These are phyloP conservation scores for Mus caroli DNA, from an alignment of 2,797 vertebrate genomes.

Conservation along the genomic window DNA sequence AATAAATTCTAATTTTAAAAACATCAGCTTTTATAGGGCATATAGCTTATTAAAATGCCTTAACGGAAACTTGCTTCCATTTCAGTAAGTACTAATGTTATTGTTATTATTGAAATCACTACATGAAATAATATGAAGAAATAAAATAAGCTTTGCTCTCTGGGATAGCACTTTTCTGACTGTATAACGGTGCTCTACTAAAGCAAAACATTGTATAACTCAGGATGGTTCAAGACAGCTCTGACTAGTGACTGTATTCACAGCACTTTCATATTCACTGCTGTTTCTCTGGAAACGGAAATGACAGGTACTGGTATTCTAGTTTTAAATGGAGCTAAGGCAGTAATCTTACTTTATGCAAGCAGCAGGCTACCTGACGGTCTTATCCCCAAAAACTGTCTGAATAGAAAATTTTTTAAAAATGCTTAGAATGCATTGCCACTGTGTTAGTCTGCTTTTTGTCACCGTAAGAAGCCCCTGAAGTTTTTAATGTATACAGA, in stretches of 20 bases:
- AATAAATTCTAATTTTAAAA: slow-evolving; percentile 64
- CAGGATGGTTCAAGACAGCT: slow-evolving; percentile 41
- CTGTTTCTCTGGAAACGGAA: slow-evolving; percentile 57
- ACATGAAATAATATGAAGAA: slow-evolving; percentile 22
- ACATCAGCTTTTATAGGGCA: slow-evolving; percentile 20
- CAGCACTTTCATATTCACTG: slow-evolving; percentile 31
- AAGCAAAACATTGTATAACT: slow-evolving; percentile 48
- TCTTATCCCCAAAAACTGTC: neutral
- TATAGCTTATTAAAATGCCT: slow-evolving; percentile 50
- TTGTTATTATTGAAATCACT: slow-evolving; percentile 40
- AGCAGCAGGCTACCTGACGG: neutral
- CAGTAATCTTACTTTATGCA: slow-evolving; percentile 61
- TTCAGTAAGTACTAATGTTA: neutral
- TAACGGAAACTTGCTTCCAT: slow-evolving; percentile 38
- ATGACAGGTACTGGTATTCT: slow-evolving; percentile 66
- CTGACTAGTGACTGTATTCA: slow-evolving; percentile 48
- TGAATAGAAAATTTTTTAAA: neutral
- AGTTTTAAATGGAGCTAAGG: slow-evolving; percentile 53
- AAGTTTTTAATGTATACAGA: neutral
- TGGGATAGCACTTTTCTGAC: slow-evolving; percentile 46
- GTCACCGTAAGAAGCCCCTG: neutral
- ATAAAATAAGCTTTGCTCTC: neutral
- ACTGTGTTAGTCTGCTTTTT: neutral
- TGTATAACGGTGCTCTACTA: slow-evolving; percentile 17
- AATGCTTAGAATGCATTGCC: neutral